phyloP scores from a whole-genome alignment of 1,140 invertebrate genomes.

The Neoseiulus cucumeris region DNA sequence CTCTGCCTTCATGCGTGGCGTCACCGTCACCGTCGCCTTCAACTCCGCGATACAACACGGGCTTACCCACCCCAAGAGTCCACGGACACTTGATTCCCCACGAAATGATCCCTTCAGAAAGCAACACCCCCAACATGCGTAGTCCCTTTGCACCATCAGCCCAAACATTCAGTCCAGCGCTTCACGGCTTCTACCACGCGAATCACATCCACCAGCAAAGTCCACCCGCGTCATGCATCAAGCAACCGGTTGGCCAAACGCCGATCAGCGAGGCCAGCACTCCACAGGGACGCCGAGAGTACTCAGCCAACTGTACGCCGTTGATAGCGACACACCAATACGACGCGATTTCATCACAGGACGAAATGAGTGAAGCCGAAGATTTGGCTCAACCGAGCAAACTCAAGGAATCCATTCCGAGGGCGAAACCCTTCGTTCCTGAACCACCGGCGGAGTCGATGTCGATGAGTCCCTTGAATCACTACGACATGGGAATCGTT shows the following conservation, averaged over 20 bases:
- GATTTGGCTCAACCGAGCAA: not conserved
- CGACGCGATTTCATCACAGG: not conserved
- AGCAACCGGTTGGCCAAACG: not conserved
- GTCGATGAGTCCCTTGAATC: conserved; percentile 6
- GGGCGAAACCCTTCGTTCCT: not conserved
- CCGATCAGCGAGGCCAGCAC: not conserved
- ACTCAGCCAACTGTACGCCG: not conserved
- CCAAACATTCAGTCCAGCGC: no score
- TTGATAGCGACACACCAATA: not conserved
- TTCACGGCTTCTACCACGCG: no score
- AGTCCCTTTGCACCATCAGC: no score
- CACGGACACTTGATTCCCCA: not conserved
- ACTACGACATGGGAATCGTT: not conserved
- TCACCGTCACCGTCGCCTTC: not conserved
- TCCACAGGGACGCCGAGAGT: not conserved
- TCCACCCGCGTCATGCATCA: no score
- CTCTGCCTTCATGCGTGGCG: not conserved
- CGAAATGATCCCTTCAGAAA: conserved; percentile 1
- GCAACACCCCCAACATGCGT: not conserved
- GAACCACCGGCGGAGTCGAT: not conserved
- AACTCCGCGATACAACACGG: not conserved
- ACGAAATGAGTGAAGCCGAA: conserved; percentile 7
- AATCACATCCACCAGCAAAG: no score
- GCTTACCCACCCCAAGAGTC: not conserved
- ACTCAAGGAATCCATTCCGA: not conserved